phyloP scores from a whole-genome alignment of 2,113 vertebrate genomes.

The Procapra przewalskii region DNA sequence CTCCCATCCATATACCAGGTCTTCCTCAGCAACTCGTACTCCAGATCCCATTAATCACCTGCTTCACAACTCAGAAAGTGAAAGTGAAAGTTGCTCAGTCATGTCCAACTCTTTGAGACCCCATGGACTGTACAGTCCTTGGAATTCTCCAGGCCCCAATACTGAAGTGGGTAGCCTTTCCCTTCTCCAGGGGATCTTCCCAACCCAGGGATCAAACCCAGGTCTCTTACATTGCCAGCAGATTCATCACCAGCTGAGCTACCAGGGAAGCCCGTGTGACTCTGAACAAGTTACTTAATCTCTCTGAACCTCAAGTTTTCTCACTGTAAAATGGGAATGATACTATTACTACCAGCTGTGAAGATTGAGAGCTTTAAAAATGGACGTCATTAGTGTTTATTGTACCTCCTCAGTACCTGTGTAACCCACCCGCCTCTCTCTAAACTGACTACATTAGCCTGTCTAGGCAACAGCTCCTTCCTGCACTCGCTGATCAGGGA shows the following conservation, averaged over 20 bases:
- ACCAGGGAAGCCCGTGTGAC: background rate
- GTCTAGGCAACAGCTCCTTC: background rate
- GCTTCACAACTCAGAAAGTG: background rate
- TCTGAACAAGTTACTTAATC: background rate
- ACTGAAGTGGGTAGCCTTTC: background rate
- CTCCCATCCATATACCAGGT: fast-evolving
- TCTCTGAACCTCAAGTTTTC: background rate
- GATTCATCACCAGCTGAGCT: background rate
- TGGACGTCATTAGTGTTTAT: background rate
- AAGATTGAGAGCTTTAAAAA: background rate
- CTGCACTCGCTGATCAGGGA: background rate
- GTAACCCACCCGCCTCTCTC: background rate
- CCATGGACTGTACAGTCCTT: background rate
- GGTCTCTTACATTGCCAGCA: background rate
- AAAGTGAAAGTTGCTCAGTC: too few relatives aligned
- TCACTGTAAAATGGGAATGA: background rate
- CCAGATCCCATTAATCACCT: background rate
- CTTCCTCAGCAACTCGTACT: background rate
- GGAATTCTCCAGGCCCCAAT: background rate
- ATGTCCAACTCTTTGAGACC: too few relatives aligned
- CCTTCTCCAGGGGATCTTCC: background rate
- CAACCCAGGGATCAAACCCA: background rate
- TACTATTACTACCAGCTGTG: background rate
- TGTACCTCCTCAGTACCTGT: background rate
- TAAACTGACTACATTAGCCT: background rate